These are phyloP conservation scores for Tokudaia muenninki DNA, from an alignment of 2,797 vertebrate species.

Conservation along the genomic window DNA sequence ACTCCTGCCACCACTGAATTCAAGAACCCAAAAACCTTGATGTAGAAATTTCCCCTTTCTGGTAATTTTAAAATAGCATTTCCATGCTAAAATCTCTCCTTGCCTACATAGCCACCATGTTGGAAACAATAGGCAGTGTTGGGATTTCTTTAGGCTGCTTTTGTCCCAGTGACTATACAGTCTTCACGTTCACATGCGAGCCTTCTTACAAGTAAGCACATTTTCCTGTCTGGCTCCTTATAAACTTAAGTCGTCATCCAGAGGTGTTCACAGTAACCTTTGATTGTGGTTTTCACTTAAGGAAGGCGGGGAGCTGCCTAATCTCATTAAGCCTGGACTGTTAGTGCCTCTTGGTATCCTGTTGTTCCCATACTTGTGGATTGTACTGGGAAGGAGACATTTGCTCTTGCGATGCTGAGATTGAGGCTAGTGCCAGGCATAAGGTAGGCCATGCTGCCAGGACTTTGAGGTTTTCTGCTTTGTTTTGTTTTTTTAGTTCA, in stretches of 20 bases:
- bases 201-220: not conserved
- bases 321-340: not conserved
- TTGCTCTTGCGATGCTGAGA: not conserved
- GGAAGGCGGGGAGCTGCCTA: not conserved
- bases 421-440: not conserved
- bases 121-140: not conserved
- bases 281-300: constrained; percentile 51
- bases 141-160: constrained; percentile 3
- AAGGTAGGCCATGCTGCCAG: not conserved
- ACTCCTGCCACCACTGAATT: not conserved
- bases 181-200: not conserved
- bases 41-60: not conserved
- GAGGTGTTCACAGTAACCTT: not conserved
- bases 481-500: not conserved
- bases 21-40: not conserved
- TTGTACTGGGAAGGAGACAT: not conserved
- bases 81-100: not conserved
- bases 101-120: not conserved
- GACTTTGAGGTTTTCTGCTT: not conserved
- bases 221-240: constrained; percentile 12
- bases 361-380: not conserved
- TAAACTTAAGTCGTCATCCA: constrained; percentile 33
- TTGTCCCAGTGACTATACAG: not conserved
- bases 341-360: not conserved
- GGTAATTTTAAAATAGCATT: constrained; percentile 23